A percentile compares a stretch with the other conserved stretches of the same genome.
These are phyloP conservation scores for Limnothrissa miodon DNA, from an alignment of 2,113 vertebrate genomes.

Conservation along the genomic window DNA sequence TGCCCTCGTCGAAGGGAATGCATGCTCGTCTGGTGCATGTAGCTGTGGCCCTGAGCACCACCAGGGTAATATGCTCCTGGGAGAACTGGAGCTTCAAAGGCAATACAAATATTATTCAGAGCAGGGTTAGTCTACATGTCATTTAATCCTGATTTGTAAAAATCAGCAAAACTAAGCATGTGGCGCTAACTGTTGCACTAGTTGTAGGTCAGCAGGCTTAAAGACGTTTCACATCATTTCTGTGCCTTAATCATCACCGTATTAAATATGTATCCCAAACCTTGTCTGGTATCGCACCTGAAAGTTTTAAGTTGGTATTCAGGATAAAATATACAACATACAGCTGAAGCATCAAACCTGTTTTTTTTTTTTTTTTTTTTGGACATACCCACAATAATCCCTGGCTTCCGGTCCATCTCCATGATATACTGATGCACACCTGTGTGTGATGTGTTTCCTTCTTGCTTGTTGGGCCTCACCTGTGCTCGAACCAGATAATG, in stretches of 20 bases:
- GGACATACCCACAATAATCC: conserved; percentile 84
- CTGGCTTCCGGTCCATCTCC: conserved; percentile 83
- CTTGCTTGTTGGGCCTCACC: conserved; percentile 76
- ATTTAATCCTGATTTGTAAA: background rate
- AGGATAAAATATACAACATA: background rate
- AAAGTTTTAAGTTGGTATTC: background rate
- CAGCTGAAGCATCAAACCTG: background rate
- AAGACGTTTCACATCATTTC: too few relatives aligned
- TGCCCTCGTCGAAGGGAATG: conserved; percentile 82
- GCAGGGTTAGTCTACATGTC: background rate
- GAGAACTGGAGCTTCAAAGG: conserved; percentile 78
- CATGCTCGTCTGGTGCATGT: conserved; percentile 84
- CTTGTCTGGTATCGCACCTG: too few relatives aligned
- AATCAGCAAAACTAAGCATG: background rate
- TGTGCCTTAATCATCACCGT: too few relatives aligned
- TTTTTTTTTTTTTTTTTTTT: too few relatives aligned
- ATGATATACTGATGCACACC: conserved; percentile 80
- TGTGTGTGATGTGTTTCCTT: conserved; percentile 78
- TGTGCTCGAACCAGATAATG: conserved; percentile 69
- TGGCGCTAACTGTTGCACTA: background rate
- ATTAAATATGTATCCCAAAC: too few relatives aligned
- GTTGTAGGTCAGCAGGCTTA: too few relatives aligned
- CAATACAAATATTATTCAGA: conserved; percentile 10
- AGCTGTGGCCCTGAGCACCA: conserved; percentile 78
- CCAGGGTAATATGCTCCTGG: conserved; percentile 83